Evolutionary conservation across 2,797 vertebrate species (phyloP), one percentile per base, ranked within the genome.

Genomic region (Oreortyx pictus): DNA sequence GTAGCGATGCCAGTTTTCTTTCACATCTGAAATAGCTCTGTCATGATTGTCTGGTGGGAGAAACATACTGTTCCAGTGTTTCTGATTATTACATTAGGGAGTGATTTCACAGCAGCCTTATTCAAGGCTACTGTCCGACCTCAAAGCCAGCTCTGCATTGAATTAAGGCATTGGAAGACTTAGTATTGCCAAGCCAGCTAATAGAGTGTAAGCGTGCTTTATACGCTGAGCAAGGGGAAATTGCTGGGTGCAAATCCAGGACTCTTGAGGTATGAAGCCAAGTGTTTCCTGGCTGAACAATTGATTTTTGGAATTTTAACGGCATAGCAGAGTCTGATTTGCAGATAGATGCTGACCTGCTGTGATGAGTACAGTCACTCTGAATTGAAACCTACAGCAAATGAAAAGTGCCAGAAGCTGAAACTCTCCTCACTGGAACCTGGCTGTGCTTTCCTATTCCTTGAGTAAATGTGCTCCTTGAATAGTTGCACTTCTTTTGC

Each of bases 11-110:
- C 93, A 97, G 91, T 93, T 95, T 95, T 79, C 88, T 96, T 90
- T 92, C 93, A 95, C 95, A 59, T 97, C 97, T 96, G 96, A 96
- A 97, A 97, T 83, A 96, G 92, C 96, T 95, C 95, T 93, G 92
- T 92, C 92, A 60, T 72, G 95, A 96, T 94, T 95, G 96, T 94
- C 84, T 95, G 74, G 96, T 98, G 97, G 97, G 98, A 98, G 98
- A 98, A 98, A 98, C 98, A 97, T 49, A 91, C 17, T 98, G 98
- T 99, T 98, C 98, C 82, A 56, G 78, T 74, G 14, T 91, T 97
- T 96, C 97, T 98, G 98, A 98, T 98, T 98, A 96, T 90, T 89
- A 67, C 94, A 96, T 96, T 96, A 97, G 98, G 98, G 98, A 98
- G 96, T 97, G 90, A 92, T 96, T 97, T 94, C 93, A 85, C 81